Base-by-base conservation (phyloP, 1,140 invertebrate genomes). In the Hestina assimilis region DNA sequence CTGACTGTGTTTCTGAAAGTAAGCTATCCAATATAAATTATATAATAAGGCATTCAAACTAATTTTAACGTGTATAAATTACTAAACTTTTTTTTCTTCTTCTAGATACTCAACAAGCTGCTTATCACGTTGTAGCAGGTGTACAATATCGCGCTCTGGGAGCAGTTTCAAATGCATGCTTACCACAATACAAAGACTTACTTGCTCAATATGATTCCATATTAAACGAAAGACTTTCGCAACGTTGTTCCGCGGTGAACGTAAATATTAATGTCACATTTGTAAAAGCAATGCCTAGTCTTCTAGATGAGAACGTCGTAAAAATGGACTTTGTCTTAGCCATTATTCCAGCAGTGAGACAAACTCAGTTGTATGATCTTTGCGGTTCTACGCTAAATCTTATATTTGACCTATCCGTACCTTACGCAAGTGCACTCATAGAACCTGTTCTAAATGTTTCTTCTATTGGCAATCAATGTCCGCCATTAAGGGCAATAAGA, bases 231-330 rank as follows among this genome's bases (percentile, higher is more conserved):
- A 91, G 97, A 59, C 88, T 99, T 4, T 97, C 96, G 2, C 93
- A 96, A 73, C 92, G 96, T 69, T 99, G 97, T 87, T 98, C 96
- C 0, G 96, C 95, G 17, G 95, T 98, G 1, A 97, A 97, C 76
- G 96, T 98, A 0, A 96, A 97, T 69, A 98, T 98, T 91, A 97
- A 97, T 74, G 96, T 98, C 1, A 94, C 95, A 0, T 97, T 98
- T 69, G 90, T 96, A 0, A 94, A 95, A 68, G 93, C 95, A 1
- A 91, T 93, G 69, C 94, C 96, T 29, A 89, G 87, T 47, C 82
- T 96, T 11, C 67, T 95, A 0, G 95, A 96, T 78, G 95, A 97
- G 77, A 97, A 97, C 80, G 92, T 96, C 28, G 92, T 97, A 1
- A 93, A 95, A 89, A 95, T 96, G 85, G 95, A 96, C 75, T 98